Base-by-base conservation (phyloP, 2,797 vertebrate species). In the Coregonus sp. region DNA sequence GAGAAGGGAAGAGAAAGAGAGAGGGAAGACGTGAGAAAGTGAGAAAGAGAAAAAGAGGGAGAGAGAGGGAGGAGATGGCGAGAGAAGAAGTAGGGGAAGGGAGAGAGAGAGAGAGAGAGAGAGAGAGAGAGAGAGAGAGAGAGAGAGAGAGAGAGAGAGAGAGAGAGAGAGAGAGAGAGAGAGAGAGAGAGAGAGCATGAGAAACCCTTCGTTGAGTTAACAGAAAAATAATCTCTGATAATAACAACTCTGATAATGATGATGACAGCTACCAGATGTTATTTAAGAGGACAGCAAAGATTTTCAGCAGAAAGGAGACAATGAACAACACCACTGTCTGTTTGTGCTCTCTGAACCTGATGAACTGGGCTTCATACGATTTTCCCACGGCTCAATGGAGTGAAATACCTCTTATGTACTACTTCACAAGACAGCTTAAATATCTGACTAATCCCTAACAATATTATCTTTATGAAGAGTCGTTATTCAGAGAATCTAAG, bases 361-460 rank as follows among this genome's bases (percentile, higher is more conserved):
- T 73, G 29, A 56, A 52, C 51, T 33, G 71, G n/a, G 37, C 18
- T 40, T 70, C 68, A 70, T 35, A 40, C 3, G 16, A 33, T 14
- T 56, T 72, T 47, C 54, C 61, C 54, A 18, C 16, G 2, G 14
- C 67, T 67, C 20, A 59, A 61, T 31, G 16, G 6, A n/a, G 56
- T 50, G 35, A 29, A 47, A 20, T 3, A 20, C 15, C 40, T 66
- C 61, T 61, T 20, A 37, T 72, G 33, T 20, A 52, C 85, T 20
- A 86, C 35, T 9, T 40, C 73, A 61, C 56, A 35, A 50, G 1
- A 66, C 68, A 47, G 56, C 73, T 77, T 74, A 77, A 75, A 80
- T 56, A 78, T 51, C 75, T 35, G 74, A 82, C 73, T 78, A 82
- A 84, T 81, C 78, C 31, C 47, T 2, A 37, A 70, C 54, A 69